Percentiles rank a stretch among this genome's conserved stretches.
Evolutionary conservation across 1,140 invertebrate genomes (phyloP).

Genomic region (Drosophila mauritiana): DNA sequence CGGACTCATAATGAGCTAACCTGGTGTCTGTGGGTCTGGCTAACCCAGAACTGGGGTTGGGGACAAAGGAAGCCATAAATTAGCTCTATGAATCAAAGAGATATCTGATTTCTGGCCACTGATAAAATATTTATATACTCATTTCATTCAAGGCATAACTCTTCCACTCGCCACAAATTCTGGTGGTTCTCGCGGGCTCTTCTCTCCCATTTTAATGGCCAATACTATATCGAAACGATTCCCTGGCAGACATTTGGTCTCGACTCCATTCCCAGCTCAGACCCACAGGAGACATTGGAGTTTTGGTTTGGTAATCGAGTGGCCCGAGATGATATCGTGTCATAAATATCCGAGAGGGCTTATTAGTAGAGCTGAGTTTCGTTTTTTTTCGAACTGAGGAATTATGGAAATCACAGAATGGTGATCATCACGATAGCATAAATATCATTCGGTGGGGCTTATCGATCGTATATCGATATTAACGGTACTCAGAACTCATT

Average conservation of each 20-base stretch:
- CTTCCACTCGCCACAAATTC: conserved; percentile 31
- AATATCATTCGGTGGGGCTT: conserved; percentile 9
- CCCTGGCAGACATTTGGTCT: conserved; percentile 75
- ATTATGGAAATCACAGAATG: conserved; percentile 38
- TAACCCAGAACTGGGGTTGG: conserved; percentile 10
- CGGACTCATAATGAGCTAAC: conserved; percentile 67
- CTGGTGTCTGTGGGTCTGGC: conserved; percentile 72
- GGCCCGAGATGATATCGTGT: conserved; percentile 77
- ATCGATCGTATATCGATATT: conserved; percentile 35
- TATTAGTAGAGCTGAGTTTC: conserved; percentile 54
- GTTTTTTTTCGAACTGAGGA: conserved; percentile 13
- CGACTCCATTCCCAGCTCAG: conserved; percentile 40
- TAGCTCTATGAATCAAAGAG: conserved; percentile 83
- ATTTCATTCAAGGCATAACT: conserved; percentile 76
- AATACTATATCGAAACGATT: conserved; percentile 31
- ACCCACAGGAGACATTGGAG: conserved; percentile 48
- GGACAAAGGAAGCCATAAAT: conserved; percentile 81
- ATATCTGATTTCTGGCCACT: conserved; percentile 83
- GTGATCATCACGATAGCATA: conserved; percentile 29
- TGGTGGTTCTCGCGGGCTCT: conserved; percentile 23
- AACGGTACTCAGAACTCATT: conserved; percentile 31
- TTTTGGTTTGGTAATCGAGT: conserved; percentile 19
- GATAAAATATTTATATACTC: conserved; percentile 83
- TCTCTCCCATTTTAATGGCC: conserved; percentile 54
- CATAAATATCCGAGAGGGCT: conserved; percentile 68